Base-by-base conservation (phyloP, 2,113 vertebrate genomes). In the Tetrao urogallus region DNA sequence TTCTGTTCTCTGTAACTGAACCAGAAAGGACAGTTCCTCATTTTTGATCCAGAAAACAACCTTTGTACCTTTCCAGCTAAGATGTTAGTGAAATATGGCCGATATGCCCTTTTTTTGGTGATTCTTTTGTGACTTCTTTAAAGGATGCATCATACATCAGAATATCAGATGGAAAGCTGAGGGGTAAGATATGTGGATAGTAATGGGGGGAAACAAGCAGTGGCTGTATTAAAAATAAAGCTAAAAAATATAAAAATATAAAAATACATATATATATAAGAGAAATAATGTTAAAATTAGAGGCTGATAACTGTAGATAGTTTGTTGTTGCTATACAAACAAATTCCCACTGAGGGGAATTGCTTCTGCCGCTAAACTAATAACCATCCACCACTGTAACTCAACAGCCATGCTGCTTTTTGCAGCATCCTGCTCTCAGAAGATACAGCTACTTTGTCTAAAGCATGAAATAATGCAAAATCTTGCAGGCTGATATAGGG, bases 1-100 rank as follows among this genome's bases (percentile, higher is more conserved):
- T 71, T 93, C 87, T 95, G 87, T 70, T 95, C 82, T 91, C 82
- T 88, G 75, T 91, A 93, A 52, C 56, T 52, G 67, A 92, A 83
- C 50, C 69, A 81, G 72, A 47, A 92, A 82, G 77, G 82, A 78
- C 56, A 88, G 56, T 86, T 94, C 43, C 28, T 93, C 32, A 1
- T 64, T 92, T 92, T 89, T 80, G 25, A 56, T 47, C 47, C 60
- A 89, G 79, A 85, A 92, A 91, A 88, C 36, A 74, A 56, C 15
- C 60, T 50, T 61, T 95, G 34, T 85, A 50, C 77, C 63, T 73
- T 89, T 54, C 69, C 64, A 91, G 1, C 57, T 66, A 67, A 25
- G 40, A 79, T 40, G 2, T 77, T 34, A 88, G 30, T 83, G 52
- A 69, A 74, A 74, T 71, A 50, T 0, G 0, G 34, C 34, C 61